Conservation (phyloP, 2,888 invertebrate species). For the Pachliopta kotzebuea region DNA sequence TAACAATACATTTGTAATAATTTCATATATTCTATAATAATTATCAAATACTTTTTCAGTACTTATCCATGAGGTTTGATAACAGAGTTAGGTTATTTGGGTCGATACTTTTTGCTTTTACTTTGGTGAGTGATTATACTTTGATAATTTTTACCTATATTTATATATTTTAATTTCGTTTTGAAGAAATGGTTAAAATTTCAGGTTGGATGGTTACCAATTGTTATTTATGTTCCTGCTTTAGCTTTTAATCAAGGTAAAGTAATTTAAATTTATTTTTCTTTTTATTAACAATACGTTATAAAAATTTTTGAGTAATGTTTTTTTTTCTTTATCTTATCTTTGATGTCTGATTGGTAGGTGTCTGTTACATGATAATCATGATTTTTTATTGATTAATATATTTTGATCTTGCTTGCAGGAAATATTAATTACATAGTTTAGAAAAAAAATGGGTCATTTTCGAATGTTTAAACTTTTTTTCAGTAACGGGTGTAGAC, state of each 20-base stretch:
- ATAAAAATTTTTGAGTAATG: no score
- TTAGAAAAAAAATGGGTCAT: no score
- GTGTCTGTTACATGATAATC: no score
- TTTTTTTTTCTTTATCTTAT: no score
- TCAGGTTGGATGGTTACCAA: slow-evolving; percentile 88
- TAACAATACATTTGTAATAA: no score
- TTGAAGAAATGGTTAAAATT: slow-evolving; percentile 38
- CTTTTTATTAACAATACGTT: no score
- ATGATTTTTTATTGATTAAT: no score
- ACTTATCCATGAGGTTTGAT: slow-evolving; percentile 86
- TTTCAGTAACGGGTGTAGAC: slow-evolving; percentile 90
- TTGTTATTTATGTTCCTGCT: slow-evolving; percentile 89
- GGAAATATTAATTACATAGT: no score
- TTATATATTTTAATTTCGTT: neutral
- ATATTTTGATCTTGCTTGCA: no score
- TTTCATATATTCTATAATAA: no score
- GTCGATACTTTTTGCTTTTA: slow-evolving; percentile 84
- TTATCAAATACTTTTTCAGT: slow-evolving; percentile 68
- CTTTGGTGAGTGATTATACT: slow-evolving; percentile 79
- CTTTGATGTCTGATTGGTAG: no score
- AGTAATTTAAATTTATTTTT: neutral
- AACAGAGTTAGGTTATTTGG: slow-evolving; percentile 85
- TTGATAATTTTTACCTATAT: no score
- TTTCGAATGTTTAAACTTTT: slow-evolving; percentile 9
- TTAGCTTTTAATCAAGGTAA: slow-evolving; percentile 90